Evolutionary conservation across 2,888 invertebrate genomes (phyloP).

Genomic region (Acanthopleura granulata): DNA sequence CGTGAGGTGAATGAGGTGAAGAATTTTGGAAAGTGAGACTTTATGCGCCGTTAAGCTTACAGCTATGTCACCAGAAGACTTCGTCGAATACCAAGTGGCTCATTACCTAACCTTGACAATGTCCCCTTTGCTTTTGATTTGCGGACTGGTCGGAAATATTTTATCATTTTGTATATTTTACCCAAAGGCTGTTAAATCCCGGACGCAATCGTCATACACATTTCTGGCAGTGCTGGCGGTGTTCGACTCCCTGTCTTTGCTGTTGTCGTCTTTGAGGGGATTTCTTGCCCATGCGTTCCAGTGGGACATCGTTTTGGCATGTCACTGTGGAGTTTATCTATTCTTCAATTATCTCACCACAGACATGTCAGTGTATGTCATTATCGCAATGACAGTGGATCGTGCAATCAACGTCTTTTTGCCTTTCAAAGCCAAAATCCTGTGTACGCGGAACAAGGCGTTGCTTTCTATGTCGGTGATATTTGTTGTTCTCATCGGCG

Average conservation of each 20-base stretch:
- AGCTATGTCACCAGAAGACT: background rate
- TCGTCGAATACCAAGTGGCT: background rate
- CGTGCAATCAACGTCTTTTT: constrained; percentile 2
- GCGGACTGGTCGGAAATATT: background rate
- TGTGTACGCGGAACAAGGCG: background rate
- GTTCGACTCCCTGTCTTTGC: background rate
- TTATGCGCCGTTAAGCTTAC: too few relatives aligned
- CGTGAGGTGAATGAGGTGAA: too few relatives aligned
- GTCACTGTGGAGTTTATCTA: background rate
- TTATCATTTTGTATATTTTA: constrained; percentile 9
- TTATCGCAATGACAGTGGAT: constrained; percentile 6
- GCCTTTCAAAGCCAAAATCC: background rate
- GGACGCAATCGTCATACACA: background rate
- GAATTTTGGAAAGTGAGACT: too few relatives aligned
- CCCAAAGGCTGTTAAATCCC: background rate
- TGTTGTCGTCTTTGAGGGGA: background rate
- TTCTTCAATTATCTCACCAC: constrained; percentile 3
- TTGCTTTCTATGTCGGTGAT: background rate
- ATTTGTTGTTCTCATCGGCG: background rate
- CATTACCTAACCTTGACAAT: background rate
- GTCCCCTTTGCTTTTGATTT: background rate
- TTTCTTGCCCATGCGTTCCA: background rate
- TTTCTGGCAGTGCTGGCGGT: background rate
- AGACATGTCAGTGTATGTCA: background rate
- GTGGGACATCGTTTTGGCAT: background rate